Percentiles rank a stretch among this genome's conserved stretches.
These are phyloP conservation scores for Drosophila phalerata DNA, from an alignment of 2,888 invertebrate genomes.

Conservation along the genomic window DNA sequence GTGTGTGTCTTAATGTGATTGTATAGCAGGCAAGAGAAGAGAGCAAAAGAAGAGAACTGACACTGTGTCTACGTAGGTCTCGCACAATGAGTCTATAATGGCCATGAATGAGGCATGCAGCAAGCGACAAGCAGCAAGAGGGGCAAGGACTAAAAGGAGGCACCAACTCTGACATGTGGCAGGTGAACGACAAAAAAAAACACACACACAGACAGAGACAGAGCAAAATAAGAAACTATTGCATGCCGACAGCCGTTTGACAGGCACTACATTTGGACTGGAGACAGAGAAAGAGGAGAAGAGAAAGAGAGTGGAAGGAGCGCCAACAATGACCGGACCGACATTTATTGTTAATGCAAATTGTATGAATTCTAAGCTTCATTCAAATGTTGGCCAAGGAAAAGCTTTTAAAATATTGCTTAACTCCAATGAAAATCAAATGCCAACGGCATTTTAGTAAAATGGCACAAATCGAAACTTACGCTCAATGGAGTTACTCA, in stretches of 20 bases:
- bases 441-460: constrained; percentile 33
- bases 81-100: constrained; percentile 69
- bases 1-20: constrained; percentile 44
- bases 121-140: too few relatives aligned
- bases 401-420: constrained; percentile 67
- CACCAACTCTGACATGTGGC: constrained; percentile 54
- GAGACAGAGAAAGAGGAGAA: not conserved
- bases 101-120: constrained; percentile 53
- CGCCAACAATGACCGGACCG: constrained; percentile 34
- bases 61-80: constrained; percentile 25
- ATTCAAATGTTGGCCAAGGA: constrained; percentile 33
- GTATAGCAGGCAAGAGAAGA: constrained; percentile 37
- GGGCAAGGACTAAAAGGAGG: not conserved
- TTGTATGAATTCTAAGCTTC: constrained; percentile 58
- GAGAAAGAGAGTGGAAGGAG: constrained; percentile 6
- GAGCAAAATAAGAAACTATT: constrained; percentile 29
- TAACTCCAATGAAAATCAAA: constrained; percentile 46
- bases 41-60: constrained; percentile 18
- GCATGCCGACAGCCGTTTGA: constrained; percentile 71
- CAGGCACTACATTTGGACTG: constrained; percentile 62
- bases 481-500: constrained; percentile 23
- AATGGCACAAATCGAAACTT: constrained; percentile 32
- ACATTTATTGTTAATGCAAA: constrained; percentile 64
- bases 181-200: constrained; percentile 48
- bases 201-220: not conserved